Percentiles rank a stretch among this genome's conserved stretches.
Conservation (phyloP, 1,140 invertebrate genomes). For the Kradibia gibbosae region DNA sequence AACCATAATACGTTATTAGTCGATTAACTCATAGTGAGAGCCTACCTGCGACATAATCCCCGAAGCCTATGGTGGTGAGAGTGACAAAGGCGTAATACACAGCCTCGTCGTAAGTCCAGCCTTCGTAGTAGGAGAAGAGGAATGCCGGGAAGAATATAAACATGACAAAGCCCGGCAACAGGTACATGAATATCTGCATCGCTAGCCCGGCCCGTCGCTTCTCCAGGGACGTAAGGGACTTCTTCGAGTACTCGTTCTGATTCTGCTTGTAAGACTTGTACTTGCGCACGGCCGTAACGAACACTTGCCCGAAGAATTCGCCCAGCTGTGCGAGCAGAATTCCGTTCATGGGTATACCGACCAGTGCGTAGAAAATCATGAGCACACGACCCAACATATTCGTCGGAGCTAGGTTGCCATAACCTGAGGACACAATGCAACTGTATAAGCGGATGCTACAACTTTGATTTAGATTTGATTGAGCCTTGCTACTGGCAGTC, state of each 20-base stretch:
- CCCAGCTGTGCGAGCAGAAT: slow-evolving; percentile 86
- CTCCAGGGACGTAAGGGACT: slow-evolving; percentile 66
- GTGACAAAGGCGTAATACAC: slow-evolving; percentile 95
- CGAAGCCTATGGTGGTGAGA: slow-evolving; percentile 94
- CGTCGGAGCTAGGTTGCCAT: slow-evolving; percentile 90
- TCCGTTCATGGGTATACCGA: slow-evolving; percentile 96
- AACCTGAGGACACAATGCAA: slow-evolving; percentile 75
- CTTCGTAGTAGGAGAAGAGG: slow-evolving; percentile 90
- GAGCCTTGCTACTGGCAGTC: no score
- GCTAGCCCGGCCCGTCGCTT: slow-evolving; percentile 82
- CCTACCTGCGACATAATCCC: slow-evolving; percentile 90
- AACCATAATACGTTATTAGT: no score
- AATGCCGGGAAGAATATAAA: slow-evolving; percentile 94
- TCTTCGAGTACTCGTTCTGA: slow-evolving; percentile 67
- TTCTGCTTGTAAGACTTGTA: slow-evolving; percentile 83
- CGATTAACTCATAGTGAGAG: no score
- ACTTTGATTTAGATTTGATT: no score
- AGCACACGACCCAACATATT: slow-evolving; percentile 86
- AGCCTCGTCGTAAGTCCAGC: slow-evolving; percentile 90
- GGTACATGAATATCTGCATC: slow-evolving; percentile 83
- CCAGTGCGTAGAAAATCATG: slow-evolving; percentile 92
- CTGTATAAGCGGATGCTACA: no score
- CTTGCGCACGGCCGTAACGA: slow-evolving; percentile 80
- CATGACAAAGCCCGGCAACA: slow-evolving; percentile 88
- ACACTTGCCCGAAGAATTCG: slow-evolving; percentile 86